Evolutionary conservation across 2,797 vertebrate species (phyloP).

Genomic region (Buphagus erythrorhynchus): DNA sequence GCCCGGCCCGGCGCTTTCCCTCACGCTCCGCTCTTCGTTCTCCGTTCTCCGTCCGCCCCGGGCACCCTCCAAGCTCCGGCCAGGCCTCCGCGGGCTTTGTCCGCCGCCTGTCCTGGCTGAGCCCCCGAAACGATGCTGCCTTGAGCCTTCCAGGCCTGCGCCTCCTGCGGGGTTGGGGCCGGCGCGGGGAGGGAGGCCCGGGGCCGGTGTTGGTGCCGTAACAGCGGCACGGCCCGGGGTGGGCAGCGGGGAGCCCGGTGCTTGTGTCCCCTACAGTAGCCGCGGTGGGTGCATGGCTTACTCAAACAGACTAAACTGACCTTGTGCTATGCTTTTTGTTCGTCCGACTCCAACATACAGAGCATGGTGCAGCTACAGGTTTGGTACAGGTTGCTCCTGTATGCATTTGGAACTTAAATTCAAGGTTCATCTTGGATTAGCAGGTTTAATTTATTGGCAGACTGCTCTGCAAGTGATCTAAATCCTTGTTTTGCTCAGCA

Average conservation of each 20-base stretch:
- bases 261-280: neutral
- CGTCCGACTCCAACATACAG: rapidly evolving
- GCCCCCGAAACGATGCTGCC: neutral
- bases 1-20: neutral
- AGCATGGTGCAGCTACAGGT: neutral
- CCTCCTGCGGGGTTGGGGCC: neutral
- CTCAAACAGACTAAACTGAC: rapidly evolving
- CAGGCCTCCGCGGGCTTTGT: no score
- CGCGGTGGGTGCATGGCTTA: rapidly evolving
- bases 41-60: no score
- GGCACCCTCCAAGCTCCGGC: no score
- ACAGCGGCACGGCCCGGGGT: rapidly evolving
- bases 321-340: neutral
- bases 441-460: neutral
- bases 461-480: neutral
- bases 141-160: neutral
- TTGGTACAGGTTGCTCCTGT: neutral
- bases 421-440: rapidly evolving
- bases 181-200: neutral
- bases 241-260: neutral
- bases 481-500: rapidly evolving
- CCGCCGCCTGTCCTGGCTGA: no score
- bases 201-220: rapidly evolving
- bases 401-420: rapidly evolving
- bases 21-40: no score